Conservation (phyloP, 2,888 invertebrate genomes). For the Meghimatium bilineatum region DNA sequence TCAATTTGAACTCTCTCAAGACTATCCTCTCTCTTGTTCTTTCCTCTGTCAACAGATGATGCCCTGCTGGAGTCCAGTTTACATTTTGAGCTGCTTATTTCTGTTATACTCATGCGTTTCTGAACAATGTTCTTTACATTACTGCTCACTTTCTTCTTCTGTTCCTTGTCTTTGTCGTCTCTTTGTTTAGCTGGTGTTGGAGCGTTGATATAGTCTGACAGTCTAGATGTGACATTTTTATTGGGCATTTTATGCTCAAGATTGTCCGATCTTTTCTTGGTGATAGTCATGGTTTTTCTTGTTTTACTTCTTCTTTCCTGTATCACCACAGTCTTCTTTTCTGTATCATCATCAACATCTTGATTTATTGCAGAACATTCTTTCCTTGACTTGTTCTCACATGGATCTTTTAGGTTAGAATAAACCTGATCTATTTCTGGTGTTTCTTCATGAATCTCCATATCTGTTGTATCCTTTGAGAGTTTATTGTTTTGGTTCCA, state of each 20-base stretch:
- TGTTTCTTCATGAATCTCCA: too few relatives aligned
- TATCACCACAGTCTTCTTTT: neutral
- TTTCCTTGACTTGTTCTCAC: neutral
- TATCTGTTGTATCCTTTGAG: too few relatives aligned
- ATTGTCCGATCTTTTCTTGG: conserved; percentile 52
- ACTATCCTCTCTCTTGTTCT: conserved; percentile 30
- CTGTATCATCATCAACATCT: neutral
- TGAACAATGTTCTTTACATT: conserved; percentile 59
- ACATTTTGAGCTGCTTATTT: conserved; percentile 10
- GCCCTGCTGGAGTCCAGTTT: neutral
- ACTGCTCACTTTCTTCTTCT: conserved; percentile 60
- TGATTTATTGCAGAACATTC: neutral
- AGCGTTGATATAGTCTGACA: conserved; percentile 68
- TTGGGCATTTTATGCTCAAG: conserved; percentile 68
- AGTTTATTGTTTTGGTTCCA: neutral
- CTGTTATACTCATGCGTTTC: conserved; percentile 53
- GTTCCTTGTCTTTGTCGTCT: conserved; percentile 61
- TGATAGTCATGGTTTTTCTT: conserved; percentile 29
- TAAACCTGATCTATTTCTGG: neutral
- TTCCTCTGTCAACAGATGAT: conserved; percentile 36
- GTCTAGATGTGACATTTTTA: conserved; percentile 62
- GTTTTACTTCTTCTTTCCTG: neutral
- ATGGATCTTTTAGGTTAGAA: neutral
- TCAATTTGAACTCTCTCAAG: conserved; percentile 17
- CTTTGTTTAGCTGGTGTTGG: conserved; percentile 64